Percentiles rank a stretch among this genome's conserved stretches.
Evolutionary conservation across 2,113 vertebrate genomes (phyloP).

Genomic region (Microtus richardsoni): DNA sequence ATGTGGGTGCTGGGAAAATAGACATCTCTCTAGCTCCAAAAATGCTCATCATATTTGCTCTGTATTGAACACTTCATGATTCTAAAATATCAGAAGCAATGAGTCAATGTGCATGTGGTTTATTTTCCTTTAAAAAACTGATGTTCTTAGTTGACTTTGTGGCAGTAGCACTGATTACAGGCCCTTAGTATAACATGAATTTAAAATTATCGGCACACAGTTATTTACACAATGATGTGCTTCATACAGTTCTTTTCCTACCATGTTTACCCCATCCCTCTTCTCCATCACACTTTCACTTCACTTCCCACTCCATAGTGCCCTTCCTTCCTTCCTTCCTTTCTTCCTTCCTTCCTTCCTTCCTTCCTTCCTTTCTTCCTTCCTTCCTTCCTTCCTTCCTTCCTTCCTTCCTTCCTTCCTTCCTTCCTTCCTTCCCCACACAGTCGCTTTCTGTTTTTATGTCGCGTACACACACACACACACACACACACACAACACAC

Average conservation of each 20-base stretch:
- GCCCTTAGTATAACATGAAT: neutral
- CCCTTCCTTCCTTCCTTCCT: neutral
- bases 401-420: too few species aligned
- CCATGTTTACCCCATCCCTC: neutral
- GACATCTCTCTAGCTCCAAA: neutral
- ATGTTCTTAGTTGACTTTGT: neutral
- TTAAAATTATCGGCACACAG: neutral
- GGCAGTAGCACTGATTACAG: neutral
- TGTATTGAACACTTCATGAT: neutral
- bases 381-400: too few species aligned
- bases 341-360: neutral
- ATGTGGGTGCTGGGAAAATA: neutral
- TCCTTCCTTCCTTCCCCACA: too few species aligned
- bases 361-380: too few species aligned
- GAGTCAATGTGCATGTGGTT: neutral
- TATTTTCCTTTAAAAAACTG: neutral
- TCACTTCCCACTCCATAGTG: neutral
- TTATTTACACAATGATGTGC: neutral
- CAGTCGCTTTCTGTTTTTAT: neutral
- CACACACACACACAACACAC: too few species aligned
- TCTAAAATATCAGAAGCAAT: constrained; percentile 1
- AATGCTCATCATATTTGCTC: neutral
- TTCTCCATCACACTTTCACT: neutral
- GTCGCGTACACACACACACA: too few species aligned
- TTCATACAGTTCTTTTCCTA: neutral